A percentile compares a stretch with the other conserved stretches of the same genome.
Conservation (phyloP, 2,113 vertebrate species). For the Nymphicus hollandicus region DNA sequence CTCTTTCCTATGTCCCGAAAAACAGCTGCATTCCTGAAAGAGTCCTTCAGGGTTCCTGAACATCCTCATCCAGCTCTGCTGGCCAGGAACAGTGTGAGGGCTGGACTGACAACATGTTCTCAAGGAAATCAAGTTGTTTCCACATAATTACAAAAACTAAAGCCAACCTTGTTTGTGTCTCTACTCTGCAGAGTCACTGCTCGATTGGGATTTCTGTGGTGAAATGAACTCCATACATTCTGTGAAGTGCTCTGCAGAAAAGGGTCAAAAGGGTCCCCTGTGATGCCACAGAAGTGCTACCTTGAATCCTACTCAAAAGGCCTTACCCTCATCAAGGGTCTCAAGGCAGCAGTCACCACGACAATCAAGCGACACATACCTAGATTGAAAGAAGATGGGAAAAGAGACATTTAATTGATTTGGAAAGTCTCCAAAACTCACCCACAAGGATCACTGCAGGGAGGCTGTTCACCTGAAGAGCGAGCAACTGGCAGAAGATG, state of each 20-base stretch:
- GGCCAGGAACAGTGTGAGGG: neutral
- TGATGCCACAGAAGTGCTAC: neutral
- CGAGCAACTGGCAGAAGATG: no score
- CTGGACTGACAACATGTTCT: accelerated
- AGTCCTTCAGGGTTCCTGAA: neutral
- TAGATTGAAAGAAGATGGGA: neutral
- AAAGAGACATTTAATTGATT: no score
- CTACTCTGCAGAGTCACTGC: neutral
- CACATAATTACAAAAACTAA: neutral
- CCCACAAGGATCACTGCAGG: no score
- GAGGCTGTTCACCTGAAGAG: no score
- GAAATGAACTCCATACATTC: neutral
- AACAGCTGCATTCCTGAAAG: neutral
- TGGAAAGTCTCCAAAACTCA: no score
- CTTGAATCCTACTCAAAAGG: neutral
- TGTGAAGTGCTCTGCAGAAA: neutral
- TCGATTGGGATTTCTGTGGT: neutral
- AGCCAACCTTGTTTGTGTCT: neutral
- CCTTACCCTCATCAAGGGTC: neutral
- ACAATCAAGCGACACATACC: neutral
- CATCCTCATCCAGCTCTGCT: neutral
- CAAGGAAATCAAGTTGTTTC: neutral
- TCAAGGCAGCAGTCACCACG: neutral
- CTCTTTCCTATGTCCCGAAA: neutral
- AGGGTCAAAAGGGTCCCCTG: neutral